Evolutionary conservation across 2,113 vertebrate genomes (phyloP), one percentile per base, ranked within the genome.

Genomic region (Spea multiplicata): DNA sequence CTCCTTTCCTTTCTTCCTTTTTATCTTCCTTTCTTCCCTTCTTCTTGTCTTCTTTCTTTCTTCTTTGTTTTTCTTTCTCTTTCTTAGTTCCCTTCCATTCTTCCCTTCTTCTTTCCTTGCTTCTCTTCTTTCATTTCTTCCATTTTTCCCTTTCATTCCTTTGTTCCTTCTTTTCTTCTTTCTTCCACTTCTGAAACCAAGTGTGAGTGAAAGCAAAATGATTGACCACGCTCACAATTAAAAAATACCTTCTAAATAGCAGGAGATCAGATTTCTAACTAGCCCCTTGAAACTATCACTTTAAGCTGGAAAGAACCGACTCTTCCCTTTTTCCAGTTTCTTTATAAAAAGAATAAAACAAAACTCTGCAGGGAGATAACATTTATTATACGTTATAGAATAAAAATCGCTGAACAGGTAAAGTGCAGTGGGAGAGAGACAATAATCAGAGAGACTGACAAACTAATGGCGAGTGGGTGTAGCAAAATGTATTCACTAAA

Each of bases 191-290:
- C 30, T 66, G 14, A 73, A 79, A 66, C 13, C 49, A 73, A 65
- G 61, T 65, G n/a, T 55, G 59, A 73, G 44, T 9, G 12, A 55
- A 73, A 57, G 30, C 5, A 53, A n/a, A 57, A 73, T 52, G 16
- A 67, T 73, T 66, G 14, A 67, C 30, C 45, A n/a, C 48, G 49
- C 50, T 80, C 44, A 61, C 49, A 8, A 73, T 57, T n/a, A 14
- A 30, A 49, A 67, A 13, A 67, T 77, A 17, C 52, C 14, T 74
- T 59, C 46, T 62, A 69, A 73, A 73, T 47, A 59, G n/a, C 74
- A 72, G 9, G 8, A 66, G 53, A 69, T 74, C 67, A 59, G 49
- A 10, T 67, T 81, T 76, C 74, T 72, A 76, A 81, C 76, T 69
- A 76, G 48, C 80, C 74, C 30, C 16, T 65, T 17, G 17, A 50